Base-by-base conservation (phyloP, 2,797 vertebrate species). In the Champsocephalus gunnari region DNA sequence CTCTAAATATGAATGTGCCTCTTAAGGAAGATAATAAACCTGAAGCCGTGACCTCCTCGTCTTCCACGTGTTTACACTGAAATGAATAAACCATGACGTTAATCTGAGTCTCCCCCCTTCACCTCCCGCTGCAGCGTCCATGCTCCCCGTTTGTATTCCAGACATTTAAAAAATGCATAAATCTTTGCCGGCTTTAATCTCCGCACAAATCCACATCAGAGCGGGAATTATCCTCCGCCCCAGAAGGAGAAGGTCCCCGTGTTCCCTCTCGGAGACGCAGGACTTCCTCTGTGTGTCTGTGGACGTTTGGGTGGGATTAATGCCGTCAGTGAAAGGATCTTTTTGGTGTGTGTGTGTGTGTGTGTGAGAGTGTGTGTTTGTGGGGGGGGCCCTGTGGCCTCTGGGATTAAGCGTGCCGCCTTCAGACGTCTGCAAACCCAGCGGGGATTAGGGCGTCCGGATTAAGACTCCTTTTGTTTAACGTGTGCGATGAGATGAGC, bases 391-490 rank as follows among this genome's bases (percentile, higher is more conserved):
- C 66, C 62, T 51, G 65, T 73, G 86, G 78, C 87, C 84, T 64
- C 72, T 44, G 76, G 85, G 87, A 90, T 91, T 90, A 91, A 80
- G 4, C 2, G 53, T 1, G 32, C 51, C 12, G 80, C 66, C 85
- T 86, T 80, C 63, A 89, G 84, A 84, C 17, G 66, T 80, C 76
- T 57, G 76, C 81, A 80, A 71, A 86, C 67, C 65, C 77, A 66
- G 56, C 56, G 41, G 66, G 85, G 88, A 88, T 90, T 89, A 87
- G 63, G 76, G 74, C 48, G 61, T 59, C 43, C 17, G 77, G 88
- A 87, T 90, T 90, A 88, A 82, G 68, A 57, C 78, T 87, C 79
- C 82, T 89, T 89, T 92, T 88, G 89, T 92, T 88, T 84, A 88
- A 87, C 53, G 4, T 76, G 82, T 65, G 65, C 81, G 80, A 90